phyloP scores from a whole-genome alignment of 1,140 invertebrate species.

The Heliconius himera region DNA sequence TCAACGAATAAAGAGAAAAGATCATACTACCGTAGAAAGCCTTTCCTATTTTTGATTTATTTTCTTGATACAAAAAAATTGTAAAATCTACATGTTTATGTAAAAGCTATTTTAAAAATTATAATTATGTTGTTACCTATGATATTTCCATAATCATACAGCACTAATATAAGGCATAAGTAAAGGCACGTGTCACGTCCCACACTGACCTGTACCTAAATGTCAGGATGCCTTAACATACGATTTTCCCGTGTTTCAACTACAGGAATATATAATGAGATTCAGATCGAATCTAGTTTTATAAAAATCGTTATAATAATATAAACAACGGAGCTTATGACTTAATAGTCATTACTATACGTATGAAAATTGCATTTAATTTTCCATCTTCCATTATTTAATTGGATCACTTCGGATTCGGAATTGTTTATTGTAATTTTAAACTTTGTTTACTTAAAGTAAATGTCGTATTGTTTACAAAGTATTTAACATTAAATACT shows the following conservation, averaged over 20 bases:
- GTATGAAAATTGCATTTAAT: no score
- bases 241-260: neutral
- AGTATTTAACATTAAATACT: no score
- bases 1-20: neutral
- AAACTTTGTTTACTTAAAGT: no score
- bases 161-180: neutral
- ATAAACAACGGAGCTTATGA: no score
- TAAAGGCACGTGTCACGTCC: neutral
- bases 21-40: neutral
- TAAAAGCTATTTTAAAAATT: neutral
- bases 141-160: constrained; percentile 3
- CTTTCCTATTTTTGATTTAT: neutral
- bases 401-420: no score
- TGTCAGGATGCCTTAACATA: neutral
- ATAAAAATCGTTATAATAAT: no score
- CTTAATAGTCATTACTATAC: no score
- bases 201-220: neutral
- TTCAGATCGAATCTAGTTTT: neutral
- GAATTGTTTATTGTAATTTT: no score
- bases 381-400: no score
- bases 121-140: neutral
- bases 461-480: no score
- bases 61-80: neutral
- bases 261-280: neutral
- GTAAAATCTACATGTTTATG: neutral